A percentile compares a stretch with the other conserved stretches of the same genome.
Conservation (phyloP, 2,797 vertebrate species). For the Alectoris magna region DNA sequence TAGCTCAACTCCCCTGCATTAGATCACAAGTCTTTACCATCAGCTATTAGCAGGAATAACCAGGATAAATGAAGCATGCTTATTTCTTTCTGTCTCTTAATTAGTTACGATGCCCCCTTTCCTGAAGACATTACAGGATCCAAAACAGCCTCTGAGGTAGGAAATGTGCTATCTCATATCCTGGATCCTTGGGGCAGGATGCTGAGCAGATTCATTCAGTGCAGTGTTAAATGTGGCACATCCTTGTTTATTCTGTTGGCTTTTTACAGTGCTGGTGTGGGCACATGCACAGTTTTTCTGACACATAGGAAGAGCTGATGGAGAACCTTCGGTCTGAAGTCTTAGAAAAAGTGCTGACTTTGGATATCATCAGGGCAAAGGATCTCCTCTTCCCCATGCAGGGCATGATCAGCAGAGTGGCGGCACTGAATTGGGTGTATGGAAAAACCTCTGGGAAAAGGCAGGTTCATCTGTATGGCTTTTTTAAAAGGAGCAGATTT, state of each 20-base stretch:
- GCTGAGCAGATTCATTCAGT: neutral
- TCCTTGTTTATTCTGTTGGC: neutral
- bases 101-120: neutral
- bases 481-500: accelerated
- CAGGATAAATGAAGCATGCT: neutral
- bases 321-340: neutral
- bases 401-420: neutral
- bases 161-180: neutral
- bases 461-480: neutral
- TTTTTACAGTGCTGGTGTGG: neutral
- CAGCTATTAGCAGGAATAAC: neutral
- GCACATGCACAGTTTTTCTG: neutral
- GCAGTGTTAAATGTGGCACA: neutral
- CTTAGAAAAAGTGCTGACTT: neutral
- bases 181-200: neutral
- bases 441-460: neutral
- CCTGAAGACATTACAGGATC: neutral
- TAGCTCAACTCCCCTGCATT: neutral
- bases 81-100: neutral
- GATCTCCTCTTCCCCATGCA: neutral
- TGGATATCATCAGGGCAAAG: neutral
- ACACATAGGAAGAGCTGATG: neutral
- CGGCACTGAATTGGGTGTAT: neutral
- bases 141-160: neutral
- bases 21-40: neutral